Percentiles rank a stretch among this genome's conserved stretches.
Evolutionary conservation across 1,140 invertebrate genomes (phyloP).

Genomic region (Hyphantria cunea): DNA sequence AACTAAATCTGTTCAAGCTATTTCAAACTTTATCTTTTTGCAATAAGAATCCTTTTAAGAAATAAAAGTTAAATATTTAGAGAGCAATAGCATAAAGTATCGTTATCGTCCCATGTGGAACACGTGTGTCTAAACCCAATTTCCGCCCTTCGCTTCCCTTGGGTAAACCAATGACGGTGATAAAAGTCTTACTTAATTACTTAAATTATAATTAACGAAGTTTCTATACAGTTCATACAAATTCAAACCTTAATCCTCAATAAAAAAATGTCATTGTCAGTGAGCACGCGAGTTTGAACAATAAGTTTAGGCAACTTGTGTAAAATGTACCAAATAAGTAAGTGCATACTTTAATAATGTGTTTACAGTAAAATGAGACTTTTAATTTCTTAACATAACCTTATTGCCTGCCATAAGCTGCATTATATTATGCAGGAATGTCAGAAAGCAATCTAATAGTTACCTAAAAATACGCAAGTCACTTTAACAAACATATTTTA

Average conservation of each 20-base stretch:
- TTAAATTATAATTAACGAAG: slow-evolving; percentile 52
- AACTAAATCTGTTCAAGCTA: not conserved
- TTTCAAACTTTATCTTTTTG: slow-evolving; percentile 13
- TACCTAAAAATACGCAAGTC: too few species aligned
- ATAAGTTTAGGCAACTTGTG: not conserved
- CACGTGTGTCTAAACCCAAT: slow-evolving; percentile 60
- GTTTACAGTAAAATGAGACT: slow-evolving; percentile 7
- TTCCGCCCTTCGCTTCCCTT: slow-evolving; percentile 68
- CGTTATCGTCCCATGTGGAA: slow-evolving; percentile 65
- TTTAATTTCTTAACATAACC: slow-evolving; percentile 8
- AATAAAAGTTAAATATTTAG: slow-evolving; percentile 25
- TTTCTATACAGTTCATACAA: slow-evolving; percentile 29
- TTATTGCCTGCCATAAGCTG: not conserved
- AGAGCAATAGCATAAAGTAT: slow-evolving; percentile 17
- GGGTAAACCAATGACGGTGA: slow-evolving; percentile 60
- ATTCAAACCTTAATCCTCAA: slow-evolving; percentile 32
- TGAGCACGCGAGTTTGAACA: too few species aligned
- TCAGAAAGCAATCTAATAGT: too few species aligned
- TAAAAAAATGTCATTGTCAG: slow-evolving; percentile 1
- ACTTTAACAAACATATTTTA: too few species aligned
- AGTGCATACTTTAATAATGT: slow-evolving; percentile 11
- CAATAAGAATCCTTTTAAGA: not conserved
- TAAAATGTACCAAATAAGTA: slow-evolving; percentile 7
- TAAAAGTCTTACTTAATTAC: slow-evolving; percentile 69
- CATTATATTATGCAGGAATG: too few species aligned